Percentiles rank a stretch among this genome's conserved stretches.
phyloP scores from a whole-genome alignment of 2,888 invertebrate genomes.

The Gari tellinella region DNA sequence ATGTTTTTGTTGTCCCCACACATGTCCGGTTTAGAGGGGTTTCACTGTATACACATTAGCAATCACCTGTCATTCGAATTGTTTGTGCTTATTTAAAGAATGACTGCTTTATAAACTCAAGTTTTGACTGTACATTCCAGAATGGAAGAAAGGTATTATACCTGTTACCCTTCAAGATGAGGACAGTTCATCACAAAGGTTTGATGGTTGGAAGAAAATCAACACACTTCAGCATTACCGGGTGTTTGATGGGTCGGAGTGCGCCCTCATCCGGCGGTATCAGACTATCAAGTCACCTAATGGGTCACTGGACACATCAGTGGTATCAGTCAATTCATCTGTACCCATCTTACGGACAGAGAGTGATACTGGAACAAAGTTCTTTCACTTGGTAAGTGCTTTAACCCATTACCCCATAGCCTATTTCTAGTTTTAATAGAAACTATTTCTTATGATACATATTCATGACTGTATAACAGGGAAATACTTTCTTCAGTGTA shows the following conservation, averaged over 20 bases:
- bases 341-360: conserved; percentile 75
- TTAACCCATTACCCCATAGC: neutral
- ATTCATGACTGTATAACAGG: too few relatives aligned
- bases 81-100: too few relatives aligned
- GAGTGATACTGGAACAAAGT: conserved; percentile 73
- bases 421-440: too few relatives aligned
- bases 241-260: conserved; percentile 95
- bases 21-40: too few relatives aligned
- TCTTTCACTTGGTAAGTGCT: conserved; percentile 77
- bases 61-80: too few relatives aligned
- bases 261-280: conserved; percentile 97
- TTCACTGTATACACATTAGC: too few relatives aligned
- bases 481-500: too few relatives aligned
- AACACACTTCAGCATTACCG: conserved; percentile 98
- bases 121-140: too few relatives aligned
- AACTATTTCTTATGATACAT: too few relatives aligned
- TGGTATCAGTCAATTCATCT: conserved; percentile 72
- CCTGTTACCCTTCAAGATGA: conserved; percentile 98
- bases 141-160: conserved; percentile 82
- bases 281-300: conserved; percentile 78
- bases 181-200: conserved; percentile 97
- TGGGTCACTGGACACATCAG: conserved; percentile 78
- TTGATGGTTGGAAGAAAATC: conserved; percentile 97
- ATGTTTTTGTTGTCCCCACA: too few relatives aligned
- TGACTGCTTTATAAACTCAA: too few relatives aligned